Evolutionary conservation across 2,797 vertebrate species (phyloP).

Genomic region (Halcyon chelicuti): DNA sequence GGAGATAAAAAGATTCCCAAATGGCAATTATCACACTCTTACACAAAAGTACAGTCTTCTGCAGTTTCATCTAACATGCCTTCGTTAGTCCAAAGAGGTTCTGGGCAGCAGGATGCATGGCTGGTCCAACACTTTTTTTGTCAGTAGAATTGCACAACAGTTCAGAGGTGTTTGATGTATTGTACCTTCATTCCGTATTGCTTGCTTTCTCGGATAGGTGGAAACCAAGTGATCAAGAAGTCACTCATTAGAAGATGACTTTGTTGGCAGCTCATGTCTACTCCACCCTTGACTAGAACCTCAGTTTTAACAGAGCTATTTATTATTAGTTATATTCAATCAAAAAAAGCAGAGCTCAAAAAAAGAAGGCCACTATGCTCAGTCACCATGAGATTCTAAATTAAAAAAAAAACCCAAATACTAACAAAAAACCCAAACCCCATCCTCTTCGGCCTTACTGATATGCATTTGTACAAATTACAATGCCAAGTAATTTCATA

Average conservation of each 20-base stretch:
- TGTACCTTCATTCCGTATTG: background rate
- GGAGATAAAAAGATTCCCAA: background rate
- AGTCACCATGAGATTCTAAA: background rate
- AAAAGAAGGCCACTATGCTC: background rate
- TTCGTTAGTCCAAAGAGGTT: background rate
- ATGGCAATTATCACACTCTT: background rate
- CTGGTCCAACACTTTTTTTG: background rate
- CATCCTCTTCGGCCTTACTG: background rate
- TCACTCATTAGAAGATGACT: background rate
- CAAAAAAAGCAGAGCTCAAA: background rate
- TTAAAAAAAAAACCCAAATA: background rate
- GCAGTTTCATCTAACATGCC: background rate
- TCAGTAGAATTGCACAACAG: background rate
- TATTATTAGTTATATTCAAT: background rate
- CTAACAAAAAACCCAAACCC: background rate
- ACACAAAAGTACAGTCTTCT: background rate
- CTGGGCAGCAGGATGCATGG: background rate
- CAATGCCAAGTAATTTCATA: background rate
- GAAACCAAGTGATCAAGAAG: background rate
- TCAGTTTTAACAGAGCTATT: background rate
- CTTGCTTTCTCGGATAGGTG: background rate
- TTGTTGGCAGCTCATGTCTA: background rate
- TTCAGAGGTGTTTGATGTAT: background rate
- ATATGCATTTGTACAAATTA: background rate
- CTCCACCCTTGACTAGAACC: background rate